Percentiles rank a stretch among this genome's conserved stretches.
Evolutionary conservation across 2,113 vertebrate species (phyloP).

Genomic region (Heteronetta atricapilla): DNA sequence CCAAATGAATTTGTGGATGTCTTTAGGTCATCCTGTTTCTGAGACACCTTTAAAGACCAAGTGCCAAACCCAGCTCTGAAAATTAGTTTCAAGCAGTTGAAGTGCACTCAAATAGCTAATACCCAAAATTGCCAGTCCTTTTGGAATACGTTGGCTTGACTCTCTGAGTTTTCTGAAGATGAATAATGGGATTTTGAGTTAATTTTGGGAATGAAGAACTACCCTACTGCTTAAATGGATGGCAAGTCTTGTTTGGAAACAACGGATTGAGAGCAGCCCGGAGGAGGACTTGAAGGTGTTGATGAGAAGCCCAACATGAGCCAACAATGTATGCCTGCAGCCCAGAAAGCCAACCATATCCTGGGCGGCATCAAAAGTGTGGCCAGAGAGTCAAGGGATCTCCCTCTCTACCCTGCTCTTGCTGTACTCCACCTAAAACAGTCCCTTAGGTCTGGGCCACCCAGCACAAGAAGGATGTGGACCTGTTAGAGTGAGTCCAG

Average conservation of each 20-base stretch:
- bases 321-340: too few relatives aligned
- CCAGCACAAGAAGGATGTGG: too few relatives aligned
- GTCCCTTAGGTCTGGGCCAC: too few relatives aligned
- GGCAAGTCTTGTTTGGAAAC: background rate
- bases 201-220: background rate
- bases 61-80: background rate
- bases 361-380: too few relatives aligned
- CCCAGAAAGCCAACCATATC: too few relatives aligned
- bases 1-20: background rate
- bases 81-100: background rate
- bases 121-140: background rate
- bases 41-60: background rate
- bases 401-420: too few relatives aligned
- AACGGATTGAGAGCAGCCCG: too few relatives aligned
- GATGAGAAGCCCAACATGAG: too few relatives aligned
- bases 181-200: background rate
- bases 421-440: too few relatives aligned
- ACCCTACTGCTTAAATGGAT: background rate
- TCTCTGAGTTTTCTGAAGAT: background rate
- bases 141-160: background rate
- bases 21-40: background rate
- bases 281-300: too few relatives aligned
- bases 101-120: background rate
- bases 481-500: too few relatives aligned
- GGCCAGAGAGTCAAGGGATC: too few relatives aligned